These are phyloP conservation scores for Gonioctena quinquepunctata DNA, from an alignment of 1,140 invertebrate species.

Conservation along the genomic window DNA sequence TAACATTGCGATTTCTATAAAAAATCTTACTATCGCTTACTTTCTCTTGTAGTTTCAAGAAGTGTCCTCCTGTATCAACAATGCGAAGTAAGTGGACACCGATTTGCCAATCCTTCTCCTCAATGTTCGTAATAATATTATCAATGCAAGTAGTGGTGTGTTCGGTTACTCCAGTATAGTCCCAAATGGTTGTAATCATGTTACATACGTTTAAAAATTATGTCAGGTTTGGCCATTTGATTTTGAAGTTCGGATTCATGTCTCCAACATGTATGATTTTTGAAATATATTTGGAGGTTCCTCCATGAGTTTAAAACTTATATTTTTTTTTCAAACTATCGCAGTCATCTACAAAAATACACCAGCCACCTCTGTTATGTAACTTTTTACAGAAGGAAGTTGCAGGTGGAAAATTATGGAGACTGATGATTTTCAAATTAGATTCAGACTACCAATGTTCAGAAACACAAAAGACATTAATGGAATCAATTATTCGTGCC, in stretches of 20 bases:
- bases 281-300: too few relatives aligned
- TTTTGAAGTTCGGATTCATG: background rate
- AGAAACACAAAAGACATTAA: conserved; percentile 3
- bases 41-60: background rate
- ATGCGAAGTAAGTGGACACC: background rate
- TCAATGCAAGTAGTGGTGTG: background rate
- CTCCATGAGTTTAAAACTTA: too few relatives aligned
- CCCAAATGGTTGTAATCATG: background rate
- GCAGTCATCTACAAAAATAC: too few relatives aligned
- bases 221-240: background rate
- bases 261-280: conserved; percentile 1
- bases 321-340: too few relatives aligned
- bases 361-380: background rate
- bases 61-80: background rate
- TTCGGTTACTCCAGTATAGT: background rate
- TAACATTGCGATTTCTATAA: background rate
- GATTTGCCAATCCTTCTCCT: background rate
- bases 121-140: background rate
- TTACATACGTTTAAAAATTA: background rate
- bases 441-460: background rate
- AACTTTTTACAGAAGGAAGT: background rate
- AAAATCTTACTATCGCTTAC: background rate
- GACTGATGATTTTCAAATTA: background rate
- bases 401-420: conserved; percentile 2
- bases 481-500: conserved; percentile 3